Evolutionary conservation across 1,140 invertebrate genomes (phyloP), one percentile per base, ranked within the genome.

Genomic region (Hermetia illucens): DNA sequence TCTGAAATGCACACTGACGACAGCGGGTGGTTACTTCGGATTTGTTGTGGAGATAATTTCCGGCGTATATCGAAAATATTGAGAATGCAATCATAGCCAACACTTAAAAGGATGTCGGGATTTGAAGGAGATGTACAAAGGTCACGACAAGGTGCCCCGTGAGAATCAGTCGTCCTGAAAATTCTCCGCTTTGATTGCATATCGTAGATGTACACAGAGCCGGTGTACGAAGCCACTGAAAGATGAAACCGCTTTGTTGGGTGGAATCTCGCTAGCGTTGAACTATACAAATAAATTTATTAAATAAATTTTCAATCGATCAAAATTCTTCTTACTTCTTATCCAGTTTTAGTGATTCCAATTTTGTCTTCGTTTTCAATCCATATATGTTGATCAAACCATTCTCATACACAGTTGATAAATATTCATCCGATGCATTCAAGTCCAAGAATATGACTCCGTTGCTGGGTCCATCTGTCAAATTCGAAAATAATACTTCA

Each of bases 1-100:
- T 55, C 50, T 31, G 53, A 55, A 0, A 55, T 22, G 3, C 53
- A 44, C 30, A 55, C 48, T 2, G 53, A 53, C 0, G 55, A 58
- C 10, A 58, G 19, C 1, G 57, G 57, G 46, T 52, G 50, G 4
- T 41, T 36, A 20, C 49, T 48, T 13, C 24, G 39, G 17, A 56
- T 16, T 8, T 52, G 46, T 0, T 46, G 39, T 18, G 50, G 45
- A 10, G 8, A 4, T 1, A 43, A 46, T n/a, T 53, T 52, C 3
- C 47, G 43, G 1, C 57, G 38, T 19, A 50, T 50, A 39, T 61
- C 58, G 21, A 56, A 61, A 19, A 61, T 49, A 43, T 61, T 61
- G 3, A 61, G 51, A 21, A 47, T 48, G 37, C 50, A 58, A 39
- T 61, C 57, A 35, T 55, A 61, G 0, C 58, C 58, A 34, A 52